A percentile compares a stretch with the other conserved stretches of the same genome.
These are phyloP conservation scores for Epinephelus awoara DNA, from an alignment of 2,797 vertebrate genomes.

Conservation along the genomic window DNA sequence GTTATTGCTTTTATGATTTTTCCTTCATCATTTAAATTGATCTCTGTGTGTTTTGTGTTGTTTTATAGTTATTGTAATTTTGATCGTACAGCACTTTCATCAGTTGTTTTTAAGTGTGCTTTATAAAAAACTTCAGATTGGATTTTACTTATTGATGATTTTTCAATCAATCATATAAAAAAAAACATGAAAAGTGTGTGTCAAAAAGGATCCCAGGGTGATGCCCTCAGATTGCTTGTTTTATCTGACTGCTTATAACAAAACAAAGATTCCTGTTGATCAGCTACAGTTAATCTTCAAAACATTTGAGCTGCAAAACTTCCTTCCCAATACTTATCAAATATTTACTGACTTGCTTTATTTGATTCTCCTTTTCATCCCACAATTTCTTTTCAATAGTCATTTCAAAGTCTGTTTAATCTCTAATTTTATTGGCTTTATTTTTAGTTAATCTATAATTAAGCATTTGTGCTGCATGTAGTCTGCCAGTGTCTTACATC, in stretches of 20 bases:
- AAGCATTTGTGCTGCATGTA: not conserved
- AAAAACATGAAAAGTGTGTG: not conserved
- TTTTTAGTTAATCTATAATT: not conserved
- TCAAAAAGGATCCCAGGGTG: not conserved
- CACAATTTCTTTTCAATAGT: not conserved
- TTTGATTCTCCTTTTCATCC: not conserved
- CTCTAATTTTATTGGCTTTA: not conserved
- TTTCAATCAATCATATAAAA: no score
- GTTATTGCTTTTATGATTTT: no score
- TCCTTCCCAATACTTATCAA: not conserved
- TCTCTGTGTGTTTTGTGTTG: no score
- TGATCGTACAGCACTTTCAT: no score
- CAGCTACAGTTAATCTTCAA: not conserved
- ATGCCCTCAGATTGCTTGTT: not conserved
- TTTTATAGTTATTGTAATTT: no score
- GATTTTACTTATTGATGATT: no score
- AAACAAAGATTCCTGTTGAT: not conserved
- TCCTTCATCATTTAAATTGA: no score
- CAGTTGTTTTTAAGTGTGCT: no score
- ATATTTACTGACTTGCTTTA: not conserved
- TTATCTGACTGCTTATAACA: not conserved
- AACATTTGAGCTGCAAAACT: not conserved
- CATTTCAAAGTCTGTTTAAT: conserved; percentile 1
- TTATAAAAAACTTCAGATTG: no score
- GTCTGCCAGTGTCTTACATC: not conserved